Evolutionary conservation across 2,888 invertebrate genomes (phyloP), one percentile per base, ranked within the genome.

Genomic region (Poecilobothrus nobilitatus): DNA sequence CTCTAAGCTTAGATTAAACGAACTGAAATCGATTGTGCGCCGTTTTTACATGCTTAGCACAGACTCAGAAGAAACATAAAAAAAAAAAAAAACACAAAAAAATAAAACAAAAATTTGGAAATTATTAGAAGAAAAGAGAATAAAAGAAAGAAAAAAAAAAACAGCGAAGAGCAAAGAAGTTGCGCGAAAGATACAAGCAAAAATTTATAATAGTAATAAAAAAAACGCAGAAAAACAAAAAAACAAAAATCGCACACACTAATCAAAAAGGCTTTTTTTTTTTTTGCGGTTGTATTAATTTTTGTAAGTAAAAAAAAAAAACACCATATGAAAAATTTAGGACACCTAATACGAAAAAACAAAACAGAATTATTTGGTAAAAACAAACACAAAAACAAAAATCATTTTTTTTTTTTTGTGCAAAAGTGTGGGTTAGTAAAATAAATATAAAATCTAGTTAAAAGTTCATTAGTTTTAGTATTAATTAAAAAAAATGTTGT

Each of bases 1-100:
- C 53, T 53, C 53, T 53, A 53, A 53, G 53, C 53, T 53, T 53
- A 53, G 53, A 53, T 53, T 53, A 53, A 53, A 53, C 53, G 53
- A 53, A 53, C 53, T 53, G 53, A 53, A 53, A 12, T 53, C 53
- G 53, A n/a, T 53, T 53, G 53, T 53, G 53, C 53, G 53, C 53
- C 53, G 53, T 53, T 53, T 53, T 53, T 53, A 18, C 53, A 53
- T 53, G 53, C 53, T 53, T 53, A 53, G 53, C 53, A 53, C 53
- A 53, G 53, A 53, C 53, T 53, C 53, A 53, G 53, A 53, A 53
- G 53, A 53, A 53, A 53, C 18, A 53, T 37, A 37, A 37, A 8
- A 37, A 37, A 37, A 4, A 37, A 4, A 37, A 37, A 3, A 12
- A 37, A 4, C 2, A 37, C 37, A 7, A 37, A 37, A 37, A 37